Evolutionary conservation across 2,797 vertebrate species (phyloP).

Genomic region (Coluber constrictor): DNA sequence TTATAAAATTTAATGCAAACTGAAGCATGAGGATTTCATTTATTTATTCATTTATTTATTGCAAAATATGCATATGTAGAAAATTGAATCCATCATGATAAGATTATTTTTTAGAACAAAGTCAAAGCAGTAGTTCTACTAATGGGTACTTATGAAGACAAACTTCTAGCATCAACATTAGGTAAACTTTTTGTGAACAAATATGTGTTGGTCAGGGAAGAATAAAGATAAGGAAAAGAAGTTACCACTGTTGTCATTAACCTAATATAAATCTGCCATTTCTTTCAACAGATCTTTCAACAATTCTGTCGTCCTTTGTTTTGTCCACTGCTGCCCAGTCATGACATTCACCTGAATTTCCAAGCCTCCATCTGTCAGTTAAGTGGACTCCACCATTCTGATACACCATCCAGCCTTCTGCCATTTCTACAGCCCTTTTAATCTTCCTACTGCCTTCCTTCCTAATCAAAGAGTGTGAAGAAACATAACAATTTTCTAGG

Average conservation of each 20-base stretch:
- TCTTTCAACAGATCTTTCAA: neutral
- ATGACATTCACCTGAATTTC: neutral
- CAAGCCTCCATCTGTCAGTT: neutral
- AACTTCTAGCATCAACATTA: neutral
- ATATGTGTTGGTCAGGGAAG: neutral
- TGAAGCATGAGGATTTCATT: constrained; percentile 59
- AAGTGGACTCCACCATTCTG: neutral
- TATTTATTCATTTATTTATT: constrained; percentile 66
- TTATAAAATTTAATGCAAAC: constrained; percentile 54
- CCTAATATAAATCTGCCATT: neutral
- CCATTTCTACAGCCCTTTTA: neutral
- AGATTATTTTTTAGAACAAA: constrained; percentile 55
- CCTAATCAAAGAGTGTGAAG: neutral
- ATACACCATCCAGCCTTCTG: neutral
- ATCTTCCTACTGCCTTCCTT: neutral
- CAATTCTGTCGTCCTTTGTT: neutral
- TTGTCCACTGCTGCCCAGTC: neutral
- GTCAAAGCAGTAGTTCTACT: constrained; percentile 57
- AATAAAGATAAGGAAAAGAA: neutral
- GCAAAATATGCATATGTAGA: constrained; percentile 60
- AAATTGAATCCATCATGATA: constrained; percentile 73
- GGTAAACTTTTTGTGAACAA: neutral
- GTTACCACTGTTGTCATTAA: neutral
- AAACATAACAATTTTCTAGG: neutral
- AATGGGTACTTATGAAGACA: constrained; percentile 46